Base-by-base conservation (phyloP, 2,113 vertebrate genomes). In the Ophthalmolycus amberensis region DNA sequence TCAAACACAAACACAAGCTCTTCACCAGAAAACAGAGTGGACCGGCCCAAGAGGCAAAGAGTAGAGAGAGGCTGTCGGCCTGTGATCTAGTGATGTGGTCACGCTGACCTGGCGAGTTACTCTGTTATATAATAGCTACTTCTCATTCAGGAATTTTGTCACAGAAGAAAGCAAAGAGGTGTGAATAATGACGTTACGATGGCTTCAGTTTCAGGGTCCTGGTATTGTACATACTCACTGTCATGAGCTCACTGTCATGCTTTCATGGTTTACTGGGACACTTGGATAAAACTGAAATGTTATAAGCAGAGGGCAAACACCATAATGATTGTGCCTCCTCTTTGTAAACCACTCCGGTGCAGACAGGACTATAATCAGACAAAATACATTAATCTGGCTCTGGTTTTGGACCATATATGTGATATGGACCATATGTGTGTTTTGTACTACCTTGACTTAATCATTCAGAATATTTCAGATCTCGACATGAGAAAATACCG, bases 1-100 rank as follows among this genome's bases (percentile, higher is more conserved):
- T 85, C 46, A 64, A 32, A 82, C 10, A 72, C 52, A 85, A 82
- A 75, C 64, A 84, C 50, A 73, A 62, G 22, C 3, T 62, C 77
- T 50, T 76, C 32, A 27, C 54, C 5, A 16, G 38, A 71, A 80
- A 75, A 50, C 73, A 27, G 22, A 74, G 63, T 18, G 9, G 29
- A 34, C 66, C 18, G 11, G 12, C 22, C 63, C 46, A n/a, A 50
- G 71, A 75, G 46, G 48, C 14, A 16, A 32, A 32, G 18, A 76
- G 10, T 48, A 46, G 29, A 10, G 40, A 72, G 22, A 71, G 37
- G 42, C 50, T 58, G 3, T 42, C 20, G 73, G 66, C 27, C 25
- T 2, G 42, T 52, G 71, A n/a, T 37, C 59, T 27, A 42, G 50
- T n/a, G n/a, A 76, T 54, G 48, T 14, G 42, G 18, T 77, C 52